Base-by-base conservation (phyloP, 2,113 vertebrate species). In the Barnardius zonarius region DNA sequence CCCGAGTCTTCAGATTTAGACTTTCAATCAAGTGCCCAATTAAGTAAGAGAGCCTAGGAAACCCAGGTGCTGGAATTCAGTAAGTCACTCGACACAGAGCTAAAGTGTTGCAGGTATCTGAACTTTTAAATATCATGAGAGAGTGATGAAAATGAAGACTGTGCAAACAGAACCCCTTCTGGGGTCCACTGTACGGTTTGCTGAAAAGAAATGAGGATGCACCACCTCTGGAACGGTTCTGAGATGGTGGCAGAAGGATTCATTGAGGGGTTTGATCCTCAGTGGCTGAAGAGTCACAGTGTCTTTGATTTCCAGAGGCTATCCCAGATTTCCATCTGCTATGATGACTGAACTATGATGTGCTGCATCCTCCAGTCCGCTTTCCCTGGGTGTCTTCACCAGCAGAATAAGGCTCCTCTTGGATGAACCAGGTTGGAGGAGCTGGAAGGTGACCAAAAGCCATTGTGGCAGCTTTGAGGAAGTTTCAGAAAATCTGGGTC, bases 1-100 rank as follows among this genome's bases (percentile, higher is more conserved):
- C n/a, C 46, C 77, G 49, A 95, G 57, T 74, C 69, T 96, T 93
- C 93, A 88, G 93, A 83, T 83, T 95, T 23, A 95, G 87, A 74
- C 91, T 91, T 95, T 88, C 94, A 91, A 95, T 95, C 95, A 95
- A 96, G 76, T 49, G 72, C 72, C 85, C 93, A 95, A 97, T 97
- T 96, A 97, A 88, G 11, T 96, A 97, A 88, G 11, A 1, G 77
- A 90, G 76, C 77, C 86, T 2, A 52, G 55, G 82, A 93, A 83
- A 96, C 72, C 69, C 92, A 33, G 66, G 83, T 52, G 85, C 90
- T 94, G 95, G 75, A 92, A 96, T 92, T 94, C 95, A 95, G 94
- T 94, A 86, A 96, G 95, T 44, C 77, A 88, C 75, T 96, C 83
- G 73, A 43, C 2, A 7, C 69, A 41, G n/a, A 90, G 82, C 94